Evolutionary conservation across 1,140 invertebrate species (phyloP).

Genomic region (Ceratina australensis): DNA sequence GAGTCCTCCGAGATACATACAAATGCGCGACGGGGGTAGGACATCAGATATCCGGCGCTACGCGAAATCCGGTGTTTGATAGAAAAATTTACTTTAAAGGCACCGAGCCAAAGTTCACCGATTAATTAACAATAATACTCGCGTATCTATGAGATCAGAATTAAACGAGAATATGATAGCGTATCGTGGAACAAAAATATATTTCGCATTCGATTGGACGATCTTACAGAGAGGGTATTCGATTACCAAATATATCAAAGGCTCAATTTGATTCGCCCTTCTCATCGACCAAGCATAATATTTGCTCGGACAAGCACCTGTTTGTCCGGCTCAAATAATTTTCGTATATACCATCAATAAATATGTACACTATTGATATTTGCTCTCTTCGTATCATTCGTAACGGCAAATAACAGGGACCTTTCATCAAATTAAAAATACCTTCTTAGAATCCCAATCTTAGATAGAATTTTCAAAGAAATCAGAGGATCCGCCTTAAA

Average conservation of each 20-base stretch:
- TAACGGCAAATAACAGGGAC: background rate
- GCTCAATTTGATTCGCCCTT: background rate
- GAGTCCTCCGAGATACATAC: conserved; percentile 32
- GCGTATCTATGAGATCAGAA: background rate
- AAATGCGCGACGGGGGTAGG: conserved; percentile 12
- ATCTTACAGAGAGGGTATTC: too few species aligned
- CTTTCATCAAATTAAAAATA: background rate
- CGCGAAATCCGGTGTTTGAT: conserved; percentile 9
- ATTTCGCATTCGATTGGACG: too few species aligned
- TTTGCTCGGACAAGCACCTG: background rate
- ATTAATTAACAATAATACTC: background rate
- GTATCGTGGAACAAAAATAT: too few species aligned
- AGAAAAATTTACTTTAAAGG: conserved; percentile 19
- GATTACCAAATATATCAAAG: background rate
- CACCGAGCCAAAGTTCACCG: background rate
- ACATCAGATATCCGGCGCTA: conserved; percentile 24
- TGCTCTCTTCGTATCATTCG: background rate
- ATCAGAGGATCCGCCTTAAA: too few species aligned
- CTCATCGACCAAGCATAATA: background rate
- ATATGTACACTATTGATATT: background rate
- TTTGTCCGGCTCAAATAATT: conserved; percentile 16
- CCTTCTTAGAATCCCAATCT: too few species aligned
- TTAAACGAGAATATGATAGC: background rate
- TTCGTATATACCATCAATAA: background rate
- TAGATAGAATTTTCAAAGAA: too few species aligned